Evolutionary conservation across 1,140 invertebrate genomes (phyloP).

Genomic region (Drosophila rhopaloa): DNA sequence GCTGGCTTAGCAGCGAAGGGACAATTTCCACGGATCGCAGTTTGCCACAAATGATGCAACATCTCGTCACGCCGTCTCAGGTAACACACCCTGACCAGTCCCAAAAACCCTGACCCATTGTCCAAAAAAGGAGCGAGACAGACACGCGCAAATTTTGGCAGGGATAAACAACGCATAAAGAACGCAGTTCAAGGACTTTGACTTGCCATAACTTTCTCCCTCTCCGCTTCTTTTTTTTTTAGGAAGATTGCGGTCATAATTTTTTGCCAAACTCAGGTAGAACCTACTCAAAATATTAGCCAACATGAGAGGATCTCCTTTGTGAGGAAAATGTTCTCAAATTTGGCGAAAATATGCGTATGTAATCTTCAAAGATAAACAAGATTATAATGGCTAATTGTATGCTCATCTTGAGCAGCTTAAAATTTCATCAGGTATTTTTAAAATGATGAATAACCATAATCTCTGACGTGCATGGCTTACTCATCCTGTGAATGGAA

Average conservation of each 20-base stretch:
- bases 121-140: constrained; percentile 25
- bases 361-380: constrained; percentile 39
- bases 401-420: constrained; percentile 11
- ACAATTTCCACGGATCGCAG: constrained; percentile 62
- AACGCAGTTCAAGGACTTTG: constrained; percentile 75
- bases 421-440: constrained; percentile 30
- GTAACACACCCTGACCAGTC: constrained; percentile 19
- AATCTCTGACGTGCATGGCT: constrained; percentile 11
- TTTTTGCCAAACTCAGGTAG: constrained; percentile 62
- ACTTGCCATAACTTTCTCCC: constrained; percentile 62
- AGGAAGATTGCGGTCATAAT: constrained; percentile 62
- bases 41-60: constrained; percentile 61
- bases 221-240: constrained; percentile 47
- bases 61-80: constrained; percentile 61
- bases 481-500: constrained; percentile 25
- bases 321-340: constrained; percentile 19
- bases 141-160: constrained; percentile 69
- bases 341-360: constrained; percentile 24
- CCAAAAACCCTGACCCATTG: constrained; percentile 28
- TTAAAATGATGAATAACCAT: constrained; percentile 35
- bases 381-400: constrained; percentile 38
- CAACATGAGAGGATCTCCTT: not conserved
- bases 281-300: constrained; percentile 17
- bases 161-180: constrained; percentile 65
- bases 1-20: constrained; percentile 29